phyloP scores from a whole-genome alignment of 2,113 vertebrate genomes.

The Vireo altiloquus region DNA sequence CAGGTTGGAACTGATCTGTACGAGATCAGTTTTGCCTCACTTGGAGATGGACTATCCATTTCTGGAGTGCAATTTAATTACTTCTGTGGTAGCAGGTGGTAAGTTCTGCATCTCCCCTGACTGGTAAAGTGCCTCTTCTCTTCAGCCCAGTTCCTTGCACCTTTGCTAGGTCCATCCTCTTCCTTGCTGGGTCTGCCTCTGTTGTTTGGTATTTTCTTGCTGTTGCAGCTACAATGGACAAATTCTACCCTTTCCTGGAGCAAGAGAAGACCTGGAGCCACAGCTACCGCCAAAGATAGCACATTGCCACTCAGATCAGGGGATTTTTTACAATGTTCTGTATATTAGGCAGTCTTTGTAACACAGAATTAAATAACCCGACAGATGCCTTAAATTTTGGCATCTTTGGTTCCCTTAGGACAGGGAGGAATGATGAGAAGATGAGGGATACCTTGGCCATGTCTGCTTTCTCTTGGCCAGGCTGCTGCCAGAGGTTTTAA shows the following conservation, averaged over 20 bases:
- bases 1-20: conserved; percentile 51
- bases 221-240: fast-evolving
- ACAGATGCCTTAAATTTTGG: background rate
- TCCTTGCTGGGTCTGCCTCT: background rate
- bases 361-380: background rate
- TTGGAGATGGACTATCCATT: conserved; percentile 54
- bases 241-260: background rate
- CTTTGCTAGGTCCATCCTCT: background rate
- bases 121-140: conserved; percentile 10
- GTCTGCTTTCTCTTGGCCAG: background rate
- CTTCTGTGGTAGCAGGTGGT: conserved; percentile 45
- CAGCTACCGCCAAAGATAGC: background rate
- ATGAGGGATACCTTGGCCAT: background rate
- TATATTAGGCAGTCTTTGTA: background rate
- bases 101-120: background rate
- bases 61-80: conserved; percentile 56
- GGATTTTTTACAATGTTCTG: background rate
- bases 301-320: background rate
- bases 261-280: background rate
- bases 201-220: background rate
- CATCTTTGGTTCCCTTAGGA: background rate
- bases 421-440: background rate
- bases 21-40: conserved; percentile 34
- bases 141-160: background rate
- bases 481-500: background rate